Evolutionary conservation across 2,113 vertebrate species (phyloP).

Genomic region (Clarias batrachus): DNA sequence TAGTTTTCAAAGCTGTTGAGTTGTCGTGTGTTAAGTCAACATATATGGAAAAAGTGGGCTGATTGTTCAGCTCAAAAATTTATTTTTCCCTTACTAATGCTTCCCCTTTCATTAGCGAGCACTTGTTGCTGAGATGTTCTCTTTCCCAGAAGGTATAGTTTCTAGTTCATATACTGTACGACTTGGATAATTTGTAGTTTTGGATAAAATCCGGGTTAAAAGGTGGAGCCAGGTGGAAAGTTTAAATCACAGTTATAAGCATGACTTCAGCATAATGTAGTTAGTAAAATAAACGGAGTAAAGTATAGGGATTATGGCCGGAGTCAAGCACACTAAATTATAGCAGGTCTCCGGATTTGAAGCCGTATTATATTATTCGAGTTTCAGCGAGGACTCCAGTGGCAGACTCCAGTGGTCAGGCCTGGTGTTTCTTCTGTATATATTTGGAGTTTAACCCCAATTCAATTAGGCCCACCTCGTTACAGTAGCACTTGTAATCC

Average conservation of each 20-base stretch:
- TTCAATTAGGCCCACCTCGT: conserved; percentile 26
- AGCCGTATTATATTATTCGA: background rate
- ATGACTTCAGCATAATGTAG: background rate
- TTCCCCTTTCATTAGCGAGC: background rate
- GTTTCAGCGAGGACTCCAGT: background rate
- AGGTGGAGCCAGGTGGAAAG: background rate
- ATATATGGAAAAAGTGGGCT: background rate
- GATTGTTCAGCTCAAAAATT: background rate
- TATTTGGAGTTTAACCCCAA: conserved; percentile 30
- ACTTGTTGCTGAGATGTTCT: background rate
- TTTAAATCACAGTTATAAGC: background rate
- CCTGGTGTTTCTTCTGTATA: conserved; percentile 13
- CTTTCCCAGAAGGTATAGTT: background rate
- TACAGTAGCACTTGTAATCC: conserved; percentile 24
- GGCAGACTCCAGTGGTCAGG: conserved; percentile 29
- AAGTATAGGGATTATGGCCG: background rate
- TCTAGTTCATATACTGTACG: background rate
- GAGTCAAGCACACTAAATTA: background rate
- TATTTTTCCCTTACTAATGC: background rate
- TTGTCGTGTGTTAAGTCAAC: conserved; percentile 23
- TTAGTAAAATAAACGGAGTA: background rate
- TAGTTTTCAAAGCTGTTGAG: background rate
- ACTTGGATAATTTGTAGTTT: background rate
- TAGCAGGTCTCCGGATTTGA: background rate
- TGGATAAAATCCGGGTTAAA: background rate